Evolutionary conservation across 1,140 invertebrate genomes (phyloP), one percentile per base, ranked within the genome.

Genomic region (Matsumurasca onukii): DNA sequence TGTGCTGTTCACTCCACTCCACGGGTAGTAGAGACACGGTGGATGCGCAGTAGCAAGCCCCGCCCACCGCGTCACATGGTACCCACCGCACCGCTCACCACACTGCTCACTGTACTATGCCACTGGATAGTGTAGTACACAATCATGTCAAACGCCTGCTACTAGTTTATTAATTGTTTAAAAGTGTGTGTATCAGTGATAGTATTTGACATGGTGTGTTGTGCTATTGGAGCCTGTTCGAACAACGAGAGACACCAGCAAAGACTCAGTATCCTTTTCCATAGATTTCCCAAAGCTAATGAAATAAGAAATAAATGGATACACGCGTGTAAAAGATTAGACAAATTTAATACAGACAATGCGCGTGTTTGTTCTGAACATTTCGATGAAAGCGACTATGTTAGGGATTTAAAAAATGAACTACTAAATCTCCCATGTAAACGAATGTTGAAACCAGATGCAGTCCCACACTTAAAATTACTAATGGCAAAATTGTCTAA

Each of bases 391-490:
- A 34, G 17, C n/a, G 25, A 59, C 24, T 55, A 12, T 20, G 51
- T 12, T 12, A 9, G 5, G 24, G 51, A 55, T 55, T 20, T 55
- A 5, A 55, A 20, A 20, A 12, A 5, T 12, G 51, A 55, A 55
- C 51, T 55, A 55, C 24, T 55, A 12, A 20, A 20, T 5, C 51
- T 20, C 12, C 12, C 27, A 63, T 17, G 27, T 30, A 63, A 22
- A 34, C 9, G 59, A 17, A 24, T 25, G 9, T 24, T 63, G 22
- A 67, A 67, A 59, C 22, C 48, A 15, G 66, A 30, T 12, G 3
- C 66, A 15, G 66, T 30, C 3, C 65, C 17, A 3, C 39, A 48
- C 22, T 69, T 52, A 22, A 55, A 55, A 55, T 55, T 20, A 24
- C 51, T 24, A 55, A 24, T 55, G 15, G 24, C 15, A n/a, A n/a